Base-by-base conservation (phyloP, 2,888 invertebrate species). In the Aphidius colemani region DNA sequence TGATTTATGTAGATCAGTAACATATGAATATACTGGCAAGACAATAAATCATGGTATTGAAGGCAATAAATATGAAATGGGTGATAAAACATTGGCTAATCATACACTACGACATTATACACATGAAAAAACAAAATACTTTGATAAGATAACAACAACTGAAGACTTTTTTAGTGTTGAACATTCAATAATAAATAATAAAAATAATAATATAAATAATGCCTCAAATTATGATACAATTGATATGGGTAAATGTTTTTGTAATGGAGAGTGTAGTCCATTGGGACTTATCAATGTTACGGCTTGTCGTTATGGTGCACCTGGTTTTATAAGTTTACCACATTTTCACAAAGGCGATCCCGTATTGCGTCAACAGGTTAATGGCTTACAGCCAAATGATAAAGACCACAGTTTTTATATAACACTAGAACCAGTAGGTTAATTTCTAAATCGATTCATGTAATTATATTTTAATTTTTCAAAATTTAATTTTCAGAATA, bases 341-440 rank as follows among this genome's bases (percentile, higher is more conserved):
- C 94, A 95, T 83, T 95, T 93, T 82, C 85, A 89, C 75, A 86
- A 89, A 72, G 95, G 88, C 0, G 94, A 94, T 83, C 87, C 88
- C 0, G 84, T 82, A 66, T 89, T 92, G 67, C 70, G 84, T 9
- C 83, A 89, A 10, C 84, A 84, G 53, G 87, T 95, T 0, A 85
- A 85, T 0, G 95, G 95, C 0, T 74, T 95, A 76, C 72, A 82
- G 1, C 93, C 95, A 0, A 85, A 89, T 11, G 85, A 87, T 2
- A 85, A 87, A 0, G 85, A 87, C 43, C 94, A 95, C 76, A 87
- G 89, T 67, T 92, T 95, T 81, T 90, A 88, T 74, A 88, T 95
- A 74, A 86, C 88, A 4, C 83, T 93, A 1, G 93, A 94, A 75
- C 92, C 93, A 65, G 91, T 91, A 77, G 85, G 70, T 50, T 39